Base-by-base conservation (phyloP, 2,888 invertebrate genomes). In the Limnephilus marmoratus region DNA sequence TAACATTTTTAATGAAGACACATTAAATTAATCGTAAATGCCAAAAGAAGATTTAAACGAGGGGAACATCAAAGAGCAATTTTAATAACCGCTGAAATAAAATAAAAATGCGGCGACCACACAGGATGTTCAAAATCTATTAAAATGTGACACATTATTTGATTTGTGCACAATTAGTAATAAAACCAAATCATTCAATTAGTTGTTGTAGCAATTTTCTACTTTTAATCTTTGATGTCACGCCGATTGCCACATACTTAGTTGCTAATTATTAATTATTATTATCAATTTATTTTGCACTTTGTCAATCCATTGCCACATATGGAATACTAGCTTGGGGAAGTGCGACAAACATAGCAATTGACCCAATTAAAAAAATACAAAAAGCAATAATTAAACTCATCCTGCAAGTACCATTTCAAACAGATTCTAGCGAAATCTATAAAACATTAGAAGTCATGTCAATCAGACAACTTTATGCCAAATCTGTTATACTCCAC, bases 1-100 rank as follows among this genome's bases (percentile, higher is more conserved):
- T 45, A 45, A 41, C n/a, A 29, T 45, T 45, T 86, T 86, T 49
- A 85, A 85, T 85, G 85, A 34, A 68, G 68, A 85, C 34, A 85
- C 85, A 34, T 85, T 49, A n/a, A 86, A 49, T 45, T 49, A 18
- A 86, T 86, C 86, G 86, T 86, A 86, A 86, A 86, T 45, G 86
- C 45, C 86, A 49, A 86, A 86, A n/a, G 86, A 45, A 37, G 45
- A 86, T 86, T 86, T 86, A 49, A 29, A 53, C n/a, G 34, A 12
- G 18, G 15, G 15, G 53, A 41, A 86, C 86, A 29, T 86, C 86
- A 86, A 86, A 86, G 86, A 86, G 68, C 68, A 24, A 68, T 24
- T 68, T 68, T 68, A 68, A 68, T 24, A 68, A 68, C 68, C 68
- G 68, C 68, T 68, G 7, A 68, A 68, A 68, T 68, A 68, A 68